phyloP scores from a whole-genome alignment of 2,888 invertebrate species.

The Chymomyza caudatula region DNA sequence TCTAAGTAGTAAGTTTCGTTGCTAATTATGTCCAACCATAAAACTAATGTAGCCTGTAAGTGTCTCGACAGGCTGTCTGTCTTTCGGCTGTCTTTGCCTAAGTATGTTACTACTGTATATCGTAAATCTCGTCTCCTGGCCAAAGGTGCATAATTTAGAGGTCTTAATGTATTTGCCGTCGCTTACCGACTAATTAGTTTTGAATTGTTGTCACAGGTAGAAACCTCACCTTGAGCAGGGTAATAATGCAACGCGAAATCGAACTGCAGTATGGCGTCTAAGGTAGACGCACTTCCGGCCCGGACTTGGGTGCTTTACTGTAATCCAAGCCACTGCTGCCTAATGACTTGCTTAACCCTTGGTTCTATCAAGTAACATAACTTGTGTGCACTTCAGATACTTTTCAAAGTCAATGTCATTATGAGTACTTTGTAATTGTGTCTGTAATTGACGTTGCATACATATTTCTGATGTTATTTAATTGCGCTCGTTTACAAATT shows the following conservation, averaged over 20 bases:
- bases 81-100: conserved; percentile 1
- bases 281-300: neutral
- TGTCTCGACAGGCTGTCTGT: conserved; percentile 53
- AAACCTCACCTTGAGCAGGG: neutral
- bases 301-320: neutral
- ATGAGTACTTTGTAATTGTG: conserved; percentile 18
- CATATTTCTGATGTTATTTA: conserved; percentile 37
- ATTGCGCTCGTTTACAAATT: conserved; percentile 35
- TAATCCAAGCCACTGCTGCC: neutral
- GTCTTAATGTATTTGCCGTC: conserved; percentile 26
- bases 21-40: conserved; percentile 52
- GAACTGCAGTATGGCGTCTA: neutral
- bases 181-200: conserved; percentile 59
- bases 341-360: neutral
- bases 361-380: neutral
- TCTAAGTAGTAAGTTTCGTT: conserved; percentile 27
- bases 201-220: conserved; percentile 50
- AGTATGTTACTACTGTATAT: conserved; percentile 6
- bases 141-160: neutral
- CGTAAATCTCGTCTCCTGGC: conserved; percentile 29
- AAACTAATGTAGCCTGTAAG: conserved; percentile 43
- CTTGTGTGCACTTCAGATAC: neutral
- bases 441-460: conserved; percentile 47
- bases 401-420: conserved; percentile 56
- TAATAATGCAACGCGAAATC: neutral